Percentiles rank a stretch among this genome's conserved stretches.
Evolutionary conservation across 2,888 invertebrate genomes (phyloP).

Genomic region (Icerya purchasi): DNA sequence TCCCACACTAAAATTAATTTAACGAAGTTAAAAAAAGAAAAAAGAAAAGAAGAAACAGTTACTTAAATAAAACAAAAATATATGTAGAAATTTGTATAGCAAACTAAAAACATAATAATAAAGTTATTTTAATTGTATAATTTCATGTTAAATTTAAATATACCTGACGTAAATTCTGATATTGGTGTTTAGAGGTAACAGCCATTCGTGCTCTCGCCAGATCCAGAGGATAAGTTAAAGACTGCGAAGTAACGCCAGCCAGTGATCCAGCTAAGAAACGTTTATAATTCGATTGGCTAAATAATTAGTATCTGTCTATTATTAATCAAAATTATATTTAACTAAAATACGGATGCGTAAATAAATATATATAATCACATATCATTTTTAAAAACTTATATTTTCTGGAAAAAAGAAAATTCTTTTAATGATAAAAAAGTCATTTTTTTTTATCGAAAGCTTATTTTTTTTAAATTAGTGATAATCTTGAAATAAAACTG

Average conservation of each 20-base stretch:
- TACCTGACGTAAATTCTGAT: conserved; percentile 36
- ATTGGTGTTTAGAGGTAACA: conserved; percentile 62
- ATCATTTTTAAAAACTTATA: too few species aligned
- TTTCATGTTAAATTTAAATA: conserved; percentile 3
- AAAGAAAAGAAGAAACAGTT: too few species aligned
- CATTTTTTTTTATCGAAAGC: too few species aligned
- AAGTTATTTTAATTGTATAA: background rate
- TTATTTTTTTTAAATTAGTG: too few species aligned
- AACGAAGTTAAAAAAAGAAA: too few species aligned
- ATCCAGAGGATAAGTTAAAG: conserved; percentile 87
- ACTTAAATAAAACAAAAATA: background rate
- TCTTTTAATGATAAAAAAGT: too few species aligned
- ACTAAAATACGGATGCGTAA: too few species aligned
- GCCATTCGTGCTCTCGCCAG: conserved; percentile 93
- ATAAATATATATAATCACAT: too few species aligned
- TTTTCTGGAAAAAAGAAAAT: too few species aligned
- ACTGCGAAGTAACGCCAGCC: conserved; percentile 87
- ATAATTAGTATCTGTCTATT: background rate
- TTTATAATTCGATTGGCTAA: conserved; percentile 43
- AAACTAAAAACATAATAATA: background rate
- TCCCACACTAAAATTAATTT: too few species aligned
- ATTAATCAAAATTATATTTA: background rate
- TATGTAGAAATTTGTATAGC: background rate
- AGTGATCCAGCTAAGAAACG: conserved; percentile 77
- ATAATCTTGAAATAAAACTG: too few species aligned